Evolutionary conservation across 2,888 invertebrate genomes (phyloP).

Genomic region (Chymomyza fuscimana): DNA sequence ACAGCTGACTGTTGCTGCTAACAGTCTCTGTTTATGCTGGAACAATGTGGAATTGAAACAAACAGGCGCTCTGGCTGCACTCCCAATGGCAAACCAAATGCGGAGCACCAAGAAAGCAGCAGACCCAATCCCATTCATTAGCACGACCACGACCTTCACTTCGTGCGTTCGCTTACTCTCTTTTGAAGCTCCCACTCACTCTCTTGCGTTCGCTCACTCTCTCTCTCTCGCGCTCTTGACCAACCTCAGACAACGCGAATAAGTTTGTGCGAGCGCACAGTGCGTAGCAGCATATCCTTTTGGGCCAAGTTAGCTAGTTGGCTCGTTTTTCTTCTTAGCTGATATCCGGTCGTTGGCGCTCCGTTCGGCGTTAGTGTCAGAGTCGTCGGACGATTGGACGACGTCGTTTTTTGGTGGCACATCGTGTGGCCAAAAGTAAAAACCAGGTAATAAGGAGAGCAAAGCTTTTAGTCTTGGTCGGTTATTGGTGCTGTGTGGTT

Average conservation of each 20-base stretch:
- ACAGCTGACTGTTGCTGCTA: constrained; percentile 18
- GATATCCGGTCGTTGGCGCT: constrained; percentile 49
- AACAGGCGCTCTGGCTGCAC: constrained; percentile 1
- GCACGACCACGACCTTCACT: constrained; percentile 26
- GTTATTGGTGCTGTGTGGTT: constrained; percentile 78
- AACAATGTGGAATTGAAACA: constrained; percentile 53
- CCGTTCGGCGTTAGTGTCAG: background rate
- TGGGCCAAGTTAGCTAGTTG: constrained; percentile 27
- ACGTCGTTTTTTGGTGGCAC: constrained; percentile 14
- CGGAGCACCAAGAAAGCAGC: background rate
- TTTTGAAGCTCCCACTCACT: constrained; percentile 6
- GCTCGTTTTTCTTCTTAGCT: constrained; percentile 58
- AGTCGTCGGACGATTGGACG: background rate
- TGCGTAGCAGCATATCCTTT: constrained; percentile 34
- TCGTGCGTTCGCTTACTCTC: constrained; percentile 28
- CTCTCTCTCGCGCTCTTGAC: constrained; percentile 5
- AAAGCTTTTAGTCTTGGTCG: constrained; percentile 78
- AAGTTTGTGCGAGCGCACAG: constrained; percentile 48
- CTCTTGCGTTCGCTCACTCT: constrained; percentile 6
- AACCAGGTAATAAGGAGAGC: constrained; percentile 76
- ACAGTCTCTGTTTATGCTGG: constrained; percentile 12
- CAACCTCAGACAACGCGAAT: constrained; percentile 64
- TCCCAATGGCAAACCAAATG: background rate
- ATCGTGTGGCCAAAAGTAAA: constrained; percentile 54
- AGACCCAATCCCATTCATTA: constrained; percentile 7